Percentiles rank a stretch among this genome's conserved stretches.
Evolutionary conservation across 2,888 invertebrate species (phyloP).

Genomic region (Apoda limacodes): DNA sequence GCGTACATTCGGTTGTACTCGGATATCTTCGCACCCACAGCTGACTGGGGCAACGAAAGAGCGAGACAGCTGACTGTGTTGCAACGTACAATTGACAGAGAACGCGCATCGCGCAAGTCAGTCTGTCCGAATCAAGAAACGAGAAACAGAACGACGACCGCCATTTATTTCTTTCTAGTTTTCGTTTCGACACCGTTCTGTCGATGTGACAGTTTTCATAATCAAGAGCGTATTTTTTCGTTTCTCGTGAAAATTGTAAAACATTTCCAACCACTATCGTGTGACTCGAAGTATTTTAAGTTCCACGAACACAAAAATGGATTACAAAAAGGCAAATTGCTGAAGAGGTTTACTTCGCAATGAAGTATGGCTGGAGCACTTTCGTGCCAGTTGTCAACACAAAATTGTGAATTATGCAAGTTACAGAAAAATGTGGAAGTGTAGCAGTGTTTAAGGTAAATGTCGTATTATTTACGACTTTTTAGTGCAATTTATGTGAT

Average conservation of each 20-base stretch:
- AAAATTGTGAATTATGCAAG: constrained; percentile 64
- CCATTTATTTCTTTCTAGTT: constrained; percentile 64
- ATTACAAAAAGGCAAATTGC: background rate
- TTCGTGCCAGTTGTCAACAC: constrained; percentile 60
- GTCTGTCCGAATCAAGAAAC: too few species aligned
- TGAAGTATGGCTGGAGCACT: constrained; percentile 49
- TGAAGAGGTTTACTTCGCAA: background rate
- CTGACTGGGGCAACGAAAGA: constrained; percentile 52
- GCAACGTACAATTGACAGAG: constrained; percentile 23
- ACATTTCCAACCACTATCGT: background rate
- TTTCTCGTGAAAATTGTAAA: constrained; percentile 40
- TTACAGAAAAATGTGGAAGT: constrained; percentile 57
- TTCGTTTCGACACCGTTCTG: constrained; percentile 34
- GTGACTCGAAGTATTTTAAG: constrained; percentile 18
- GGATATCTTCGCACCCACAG: constrained; percentile 57
- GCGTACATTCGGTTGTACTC: constrained; percentile 49
- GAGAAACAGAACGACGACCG: constrained; percentile 43
- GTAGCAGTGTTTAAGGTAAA: constrained; percentile 27
- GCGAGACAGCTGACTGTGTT: constrained; percentile 28
- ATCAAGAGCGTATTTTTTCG: constrained; percentile 43
- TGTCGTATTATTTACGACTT: constrained; percentile 21
- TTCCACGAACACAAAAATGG: constrained; percentile 23
- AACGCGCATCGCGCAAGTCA: constrained; percentile 45
- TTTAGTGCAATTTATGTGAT: constrained; percentile 22
- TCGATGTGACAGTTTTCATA: constrained; percentile 48